A percentile compares a stretch with the other conserved stretches of the same genome.
Evolutionary conservation across 2,888 invertebrate genomes (phyloP).

Genomic region (Phyllotreta cruciferae): DNA sequence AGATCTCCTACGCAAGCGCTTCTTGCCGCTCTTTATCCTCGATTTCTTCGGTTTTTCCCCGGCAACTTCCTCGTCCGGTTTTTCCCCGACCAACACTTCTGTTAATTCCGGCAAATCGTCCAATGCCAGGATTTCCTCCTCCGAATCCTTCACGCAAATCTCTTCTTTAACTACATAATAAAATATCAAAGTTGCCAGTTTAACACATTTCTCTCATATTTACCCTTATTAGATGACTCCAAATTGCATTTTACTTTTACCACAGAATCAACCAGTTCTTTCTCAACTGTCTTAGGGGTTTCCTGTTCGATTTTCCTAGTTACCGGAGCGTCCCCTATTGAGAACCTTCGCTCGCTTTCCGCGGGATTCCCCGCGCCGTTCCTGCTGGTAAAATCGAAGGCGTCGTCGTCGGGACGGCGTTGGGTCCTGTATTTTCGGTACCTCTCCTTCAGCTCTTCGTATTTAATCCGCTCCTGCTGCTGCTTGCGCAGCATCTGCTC

Average conservation of each 20-base stretch:
- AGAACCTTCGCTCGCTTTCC: neutral
- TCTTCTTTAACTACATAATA: too few species aligned
- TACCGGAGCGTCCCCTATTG: too few species aligned
- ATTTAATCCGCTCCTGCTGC: neutral
- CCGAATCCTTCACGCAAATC: too few species aligned
- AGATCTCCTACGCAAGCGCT: neutral
- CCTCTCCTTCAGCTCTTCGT: neutral
- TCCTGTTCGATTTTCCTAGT: too few species aligned
- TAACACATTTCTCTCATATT: too few species aligned
- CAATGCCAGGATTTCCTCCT: too few species aligned
- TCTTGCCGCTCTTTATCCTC: neutral
- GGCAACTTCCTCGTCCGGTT: slow-evolving; percentile 1
- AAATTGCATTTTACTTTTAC: too few species aligned
- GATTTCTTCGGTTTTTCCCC: neutral
- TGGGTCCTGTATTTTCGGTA: neutral
- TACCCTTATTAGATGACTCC: too few species aligned
- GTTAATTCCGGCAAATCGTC: too few species aligned
- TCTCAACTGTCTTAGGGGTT: too few species aligned
- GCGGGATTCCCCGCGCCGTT: neutral
- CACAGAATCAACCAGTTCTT: too few species aligned
- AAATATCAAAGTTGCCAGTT: too few species aligned
- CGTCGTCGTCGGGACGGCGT: neutral
- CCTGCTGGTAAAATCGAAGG: neutral
- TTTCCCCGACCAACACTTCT: neutral
- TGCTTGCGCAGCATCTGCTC: slow-evolving; percentile 1